Percentiles rank a stretch among this genome's conserved stretches.
These are phyloP conservation scores for Zaprionus kolodkinae DNA, from an alignment of 1,140 invertebrate species.

Conservation along the genomic window DNA sequence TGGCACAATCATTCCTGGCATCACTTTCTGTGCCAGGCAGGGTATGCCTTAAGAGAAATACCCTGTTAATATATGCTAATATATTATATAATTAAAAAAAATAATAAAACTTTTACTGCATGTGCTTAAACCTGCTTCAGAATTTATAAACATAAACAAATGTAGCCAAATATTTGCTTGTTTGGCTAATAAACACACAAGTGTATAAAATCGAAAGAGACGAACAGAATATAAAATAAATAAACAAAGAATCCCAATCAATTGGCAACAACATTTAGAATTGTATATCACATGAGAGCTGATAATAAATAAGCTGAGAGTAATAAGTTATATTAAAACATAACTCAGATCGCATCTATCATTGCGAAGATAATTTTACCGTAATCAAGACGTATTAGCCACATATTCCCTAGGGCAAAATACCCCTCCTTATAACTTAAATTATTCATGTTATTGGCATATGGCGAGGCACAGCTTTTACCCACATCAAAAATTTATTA, in stretches of 20 bases:
- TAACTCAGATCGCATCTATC: background rate
- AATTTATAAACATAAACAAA: slow-evolving; percentile 4
- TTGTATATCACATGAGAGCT: background rate
- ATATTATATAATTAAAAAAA: background rate
- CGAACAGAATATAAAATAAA: background rate
- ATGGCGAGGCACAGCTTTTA: background rate
- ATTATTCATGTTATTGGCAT: slow-evolving; percentile 2
- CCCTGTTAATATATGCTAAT: background rate
- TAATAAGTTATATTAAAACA: background rate
- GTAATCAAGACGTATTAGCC: background rate
- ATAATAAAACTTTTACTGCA: background rate
- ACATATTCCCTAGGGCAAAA: background rate
- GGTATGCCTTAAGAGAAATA: background rate
- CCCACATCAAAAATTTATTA: slow-evolving; percentile 51
- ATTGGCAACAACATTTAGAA: background rate
- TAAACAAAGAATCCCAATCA: background rate
- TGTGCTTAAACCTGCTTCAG: background rate
- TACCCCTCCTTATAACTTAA: background rate
- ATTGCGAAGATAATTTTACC: background rate
- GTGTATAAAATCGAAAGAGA: background rate
- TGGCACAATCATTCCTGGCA: background rate
- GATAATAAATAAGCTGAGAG: background rate
- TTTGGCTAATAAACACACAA: background rate
- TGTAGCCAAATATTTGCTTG: background rate
- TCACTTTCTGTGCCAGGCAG: background rate